phyloP scores from a whole-genome alignment of 1,140 invertebrate genomes.

The Drosophila murphyi region DNA sequence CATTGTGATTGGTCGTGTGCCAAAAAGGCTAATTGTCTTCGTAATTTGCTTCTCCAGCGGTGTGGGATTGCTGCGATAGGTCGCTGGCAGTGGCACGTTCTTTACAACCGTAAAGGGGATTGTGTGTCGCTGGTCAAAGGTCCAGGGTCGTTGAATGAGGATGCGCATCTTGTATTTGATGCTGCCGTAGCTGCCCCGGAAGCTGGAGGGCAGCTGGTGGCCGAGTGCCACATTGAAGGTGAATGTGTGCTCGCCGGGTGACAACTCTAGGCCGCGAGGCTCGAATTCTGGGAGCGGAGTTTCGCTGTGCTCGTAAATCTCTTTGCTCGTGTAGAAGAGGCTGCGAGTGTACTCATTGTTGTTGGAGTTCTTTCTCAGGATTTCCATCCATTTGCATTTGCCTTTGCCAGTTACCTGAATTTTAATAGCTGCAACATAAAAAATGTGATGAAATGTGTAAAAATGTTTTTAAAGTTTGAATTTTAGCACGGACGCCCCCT shows the following conservation, averaged over 20 bases:
- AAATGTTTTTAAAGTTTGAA: neutral
- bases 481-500: constrained; percentile 1
- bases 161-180: constrained; percentile 84
- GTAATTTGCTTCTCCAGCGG: constrained; percentile 78
- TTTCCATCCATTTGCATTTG: constrained; percentile 83
- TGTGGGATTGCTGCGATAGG: constrained; percentile 57
- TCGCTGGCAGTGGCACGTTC: constrained; percentile 62
- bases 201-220: constrained; percentile 70
- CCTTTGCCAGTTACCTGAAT: constrained; percentile 82
- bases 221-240: constrained; percentile 69
- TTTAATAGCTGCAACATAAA: constrained; percentile 65
- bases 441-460: neutral
- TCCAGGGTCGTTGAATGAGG: constrained; percentile 78
- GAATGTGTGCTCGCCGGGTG: constrained; percentile 75
- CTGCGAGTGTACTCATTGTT: constrained; percentile 77
- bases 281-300: constrained; percentile 70
- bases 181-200: constrained; percentile 75
- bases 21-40: constrained; percentile 81
- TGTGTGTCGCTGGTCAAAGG: constrained; percentile 76
- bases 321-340: constrained; percentile 78
- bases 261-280: constrained; percentile 69
- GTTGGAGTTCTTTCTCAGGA: constrained; percentile 74
- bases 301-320: constrained; percentile 78
- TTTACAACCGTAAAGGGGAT: constrained; percentile 78
- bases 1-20: constrained; percentile 77